phyloP scores from a whole-genome alignment of 2,797 vertebrate species.

The Clarias pachynema region DNA sequence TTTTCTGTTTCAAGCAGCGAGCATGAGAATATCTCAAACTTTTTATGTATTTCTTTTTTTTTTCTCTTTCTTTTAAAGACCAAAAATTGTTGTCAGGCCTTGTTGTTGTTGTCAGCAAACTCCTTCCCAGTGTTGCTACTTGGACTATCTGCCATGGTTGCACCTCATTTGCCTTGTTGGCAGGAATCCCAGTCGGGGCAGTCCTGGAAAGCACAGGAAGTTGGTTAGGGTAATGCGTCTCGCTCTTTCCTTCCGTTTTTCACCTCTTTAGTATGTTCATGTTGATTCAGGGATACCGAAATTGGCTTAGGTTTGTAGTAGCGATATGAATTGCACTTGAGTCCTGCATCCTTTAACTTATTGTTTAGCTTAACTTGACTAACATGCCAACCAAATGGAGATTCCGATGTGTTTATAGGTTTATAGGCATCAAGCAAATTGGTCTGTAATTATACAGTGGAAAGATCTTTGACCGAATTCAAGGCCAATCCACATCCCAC shows the following conservation, averaged over 20 bases:
- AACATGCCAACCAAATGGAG: background rate
- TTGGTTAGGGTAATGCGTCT: background rate
- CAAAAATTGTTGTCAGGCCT: background rate
- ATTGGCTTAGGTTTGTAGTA: background rate
- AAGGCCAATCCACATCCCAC: background rate
- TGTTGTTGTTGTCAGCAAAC: background rate
- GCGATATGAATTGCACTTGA: background rate
- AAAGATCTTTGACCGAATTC: background rate
- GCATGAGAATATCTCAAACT: background rate
- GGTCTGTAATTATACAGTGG: background rate
- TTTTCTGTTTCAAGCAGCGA: background rate
- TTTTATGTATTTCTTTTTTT: too few relatives aligned
- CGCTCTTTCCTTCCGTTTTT: background rate
- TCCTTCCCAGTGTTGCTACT: background rate
- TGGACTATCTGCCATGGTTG: background rate
- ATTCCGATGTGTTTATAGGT: background rate
- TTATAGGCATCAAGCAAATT: background rate
- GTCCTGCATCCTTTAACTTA: background rate
- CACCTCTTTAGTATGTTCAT: background rate
- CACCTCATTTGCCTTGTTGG: constrained; percentile 27
- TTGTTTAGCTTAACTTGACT: background rate
- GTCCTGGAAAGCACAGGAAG: constrained; percentile 16
- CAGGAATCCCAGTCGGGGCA: constrained; percentile 11
- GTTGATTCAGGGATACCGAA: background rate
- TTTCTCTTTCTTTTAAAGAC: background rate